Percentiles rank a stretch among this genome's conserved stretches.
Evolutionary conservation across 2,797 vertebrate genomes (phyloP).

Genomic region (Hafferia zeledoni): DNA sequence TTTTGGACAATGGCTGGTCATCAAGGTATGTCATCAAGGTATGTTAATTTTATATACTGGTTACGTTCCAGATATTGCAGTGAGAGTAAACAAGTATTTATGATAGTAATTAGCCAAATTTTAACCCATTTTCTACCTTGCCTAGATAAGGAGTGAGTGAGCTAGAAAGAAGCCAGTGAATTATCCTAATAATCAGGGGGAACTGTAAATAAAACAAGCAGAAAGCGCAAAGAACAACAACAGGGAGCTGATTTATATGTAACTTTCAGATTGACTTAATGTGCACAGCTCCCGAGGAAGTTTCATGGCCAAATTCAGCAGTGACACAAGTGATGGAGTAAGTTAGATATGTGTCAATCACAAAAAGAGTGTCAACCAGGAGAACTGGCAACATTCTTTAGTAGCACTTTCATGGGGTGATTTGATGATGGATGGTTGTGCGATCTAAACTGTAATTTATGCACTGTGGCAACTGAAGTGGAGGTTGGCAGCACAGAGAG

Average conservation of each 20-base stretch:
- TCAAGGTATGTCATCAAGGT: not conserved
- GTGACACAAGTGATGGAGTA: conserved; percentile 54
- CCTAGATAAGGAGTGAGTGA: not conserved
- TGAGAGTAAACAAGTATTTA: not conserved
- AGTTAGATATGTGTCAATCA: conserved; percentile 68
- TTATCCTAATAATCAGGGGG: not conserved
- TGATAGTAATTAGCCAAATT: not conserved
- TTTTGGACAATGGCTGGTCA: not conserved
- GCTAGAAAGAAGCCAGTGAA: not conserved
- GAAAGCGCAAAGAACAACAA: conserved; percentile 13
- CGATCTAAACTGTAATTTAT: conserved; percentile 69
- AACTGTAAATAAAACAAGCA: not conserved
- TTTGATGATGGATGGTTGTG: conserved; percentile 65
- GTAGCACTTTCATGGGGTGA: conserved; percentile 60
- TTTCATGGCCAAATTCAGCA: conserved; percentile 63
- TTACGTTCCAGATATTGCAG: not conserved
- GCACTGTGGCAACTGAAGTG: conserved; percentile 69
- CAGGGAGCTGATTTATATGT: conserved; percentile 27
- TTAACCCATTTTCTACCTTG: not conserved
- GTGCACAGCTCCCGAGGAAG: conserved; percentile 10
- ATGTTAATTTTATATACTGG: not conserved
- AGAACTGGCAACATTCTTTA: conserved; percentile 61
- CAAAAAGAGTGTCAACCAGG: conserved; percentile 61
- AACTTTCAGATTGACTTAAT: conserved; percentile 46
- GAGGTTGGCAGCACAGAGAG: conserved; percentile 64